Percentiles rank a stretch among this genome's conserved stretches.
Conservation (phyloP, 2,797 vertebrate species). For the Enteromius argenteus region DNA sequence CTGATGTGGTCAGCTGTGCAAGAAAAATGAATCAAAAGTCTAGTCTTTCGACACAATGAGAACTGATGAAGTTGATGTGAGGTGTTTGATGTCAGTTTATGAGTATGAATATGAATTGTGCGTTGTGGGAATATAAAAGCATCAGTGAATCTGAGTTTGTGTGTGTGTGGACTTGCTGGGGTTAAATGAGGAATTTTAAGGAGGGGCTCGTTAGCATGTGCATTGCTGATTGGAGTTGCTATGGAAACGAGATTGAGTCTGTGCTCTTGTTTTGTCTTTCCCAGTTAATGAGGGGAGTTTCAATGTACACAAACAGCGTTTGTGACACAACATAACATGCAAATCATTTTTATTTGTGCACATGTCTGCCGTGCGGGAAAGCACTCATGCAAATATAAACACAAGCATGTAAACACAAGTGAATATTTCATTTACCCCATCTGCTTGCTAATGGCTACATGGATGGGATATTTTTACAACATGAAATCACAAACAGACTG, state of each 20-base stretch:
- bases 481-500: not conserved
- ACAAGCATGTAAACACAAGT: conserved; percentile 12
- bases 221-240: conserved; percentile 77
- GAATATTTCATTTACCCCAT: not conserved
- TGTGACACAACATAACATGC: conserved; percentile 21
- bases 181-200: conserved; percentile 65
- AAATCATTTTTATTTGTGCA: conserved; percentile 21
- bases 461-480: not conserved
- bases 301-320: conserved; percentile 2
- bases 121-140: conserved; percentile 2
- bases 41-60: not conserved
- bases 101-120: not conserved
- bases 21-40: not conserved
- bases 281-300: conserved; percentile 22
- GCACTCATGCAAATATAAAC: conserved; percentile 5
- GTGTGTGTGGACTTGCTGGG: conserved; percentile 1
- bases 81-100: not conserved
- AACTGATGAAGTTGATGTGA: not conserved
- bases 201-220: conserved; percentile 58
- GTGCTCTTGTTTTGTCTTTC: conserved; percentile 49
- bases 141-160: conserved; percentile 4
- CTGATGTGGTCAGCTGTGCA: not conserved
- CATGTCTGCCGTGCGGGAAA: conserved; percentile 12
- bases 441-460: not conserved
- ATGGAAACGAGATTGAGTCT: conserved; percentile 69